These are phyloP conservation scores for Labeo rohita DNA, from an alignment of 2,113 vertebrate genomes.

Conservation along the genomic window DNA sequence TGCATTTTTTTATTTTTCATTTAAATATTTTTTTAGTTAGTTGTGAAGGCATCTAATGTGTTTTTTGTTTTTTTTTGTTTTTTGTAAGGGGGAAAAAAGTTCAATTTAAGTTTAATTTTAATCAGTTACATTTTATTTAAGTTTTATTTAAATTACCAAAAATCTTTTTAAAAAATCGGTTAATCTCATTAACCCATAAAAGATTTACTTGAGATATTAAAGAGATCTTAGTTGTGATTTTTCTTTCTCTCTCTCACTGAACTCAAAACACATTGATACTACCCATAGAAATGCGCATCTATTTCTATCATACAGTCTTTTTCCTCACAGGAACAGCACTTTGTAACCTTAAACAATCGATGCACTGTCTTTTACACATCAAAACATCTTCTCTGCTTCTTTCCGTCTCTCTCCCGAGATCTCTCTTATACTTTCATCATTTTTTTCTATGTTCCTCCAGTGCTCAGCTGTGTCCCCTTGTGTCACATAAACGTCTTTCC, in stretches of 20 bases:
- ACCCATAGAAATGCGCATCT: neutral
- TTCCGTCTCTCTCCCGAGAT: neutral
- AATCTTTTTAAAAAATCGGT: too few relatives aligned
- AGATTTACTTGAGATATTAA: neutral
- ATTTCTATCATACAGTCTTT: neutral
- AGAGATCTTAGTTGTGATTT: neutral
- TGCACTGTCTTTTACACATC: neutral
- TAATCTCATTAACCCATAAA: neutral
- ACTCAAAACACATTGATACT: neutral
- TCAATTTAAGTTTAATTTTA: too few relatives aligned
- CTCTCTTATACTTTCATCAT: neutral
- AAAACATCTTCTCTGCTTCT: neutral
- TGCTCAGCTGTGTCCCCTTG: slow-evolving; percentile 7
- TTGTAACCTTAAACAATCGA: neutral
- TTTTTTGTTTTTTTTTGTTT: too few relatives aligned
- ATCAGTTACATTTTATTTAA: too few relatives aligned
- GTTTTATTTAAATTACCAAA: too few relatives aligned
- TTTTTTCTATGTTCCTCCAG: neutral
- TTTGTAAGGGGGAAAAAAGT: too few relatives aligned
- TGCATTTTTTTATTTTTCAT: too few relatives aligned
- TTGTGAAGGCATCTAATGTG: too few relatives aligned
- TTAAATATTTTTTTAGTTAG: too few relatives aligned
- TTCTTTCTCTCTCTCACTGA: neutral
- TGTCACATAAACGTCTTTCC: slow-evolving; percentile 24
- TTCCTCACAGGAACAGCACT: neutral